Conservation (phyloP, 2,888 invertebrate species). For the Tenthredo livida region DNA sequence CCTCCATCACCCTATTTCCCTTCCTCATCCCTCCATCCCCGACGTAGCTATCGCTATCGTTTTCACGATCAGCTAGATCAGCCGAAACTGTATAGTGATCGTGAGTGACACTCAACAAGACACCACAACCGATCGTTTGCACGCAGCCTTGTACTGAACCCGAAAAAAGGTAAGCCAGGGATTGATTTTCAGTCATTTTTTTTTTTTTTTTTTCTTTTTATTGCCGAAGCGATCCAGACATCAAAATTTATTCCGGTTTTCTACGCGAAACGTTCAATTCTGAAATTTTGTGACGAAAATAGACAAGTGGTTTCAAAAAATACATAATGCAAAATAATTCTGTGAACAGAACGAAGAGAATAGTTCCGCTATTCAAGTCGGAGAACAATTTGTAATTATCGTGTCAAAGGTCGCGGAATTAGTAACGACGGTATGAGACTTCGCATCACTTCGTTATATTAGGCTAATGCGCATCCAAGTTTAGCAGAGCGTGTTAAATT, state of each 20-base stretch:
- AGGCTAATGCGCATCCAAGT: background rate
- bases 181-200: background rate
- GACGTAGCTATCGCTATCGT: background rate
- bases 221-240: background rate
- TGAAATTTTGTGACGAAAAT: background rate
- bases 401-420: background rate
- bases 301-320: background rate
- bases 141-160: background rate
- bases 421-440: background rate
- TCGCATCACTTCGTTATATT: background rate
- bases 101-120: constrained; percentile 12
- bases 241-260: background rate
- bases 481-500: background rate
- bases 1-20: background rate
- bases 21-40: background rate
- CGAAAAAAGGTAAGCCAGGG: background rate
- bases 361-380: background rate
- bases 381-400: background rate
- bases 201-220: background rate
- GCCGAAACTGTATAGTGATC: background rate
- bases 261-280: background rate
- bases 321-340: too few species aligned
- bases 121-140: background rate
- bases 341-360: background rate
- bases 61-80: background rate